Conservation (phyloP, 2,888 invertebrate species). For the Melitaea athalia region DNA sequence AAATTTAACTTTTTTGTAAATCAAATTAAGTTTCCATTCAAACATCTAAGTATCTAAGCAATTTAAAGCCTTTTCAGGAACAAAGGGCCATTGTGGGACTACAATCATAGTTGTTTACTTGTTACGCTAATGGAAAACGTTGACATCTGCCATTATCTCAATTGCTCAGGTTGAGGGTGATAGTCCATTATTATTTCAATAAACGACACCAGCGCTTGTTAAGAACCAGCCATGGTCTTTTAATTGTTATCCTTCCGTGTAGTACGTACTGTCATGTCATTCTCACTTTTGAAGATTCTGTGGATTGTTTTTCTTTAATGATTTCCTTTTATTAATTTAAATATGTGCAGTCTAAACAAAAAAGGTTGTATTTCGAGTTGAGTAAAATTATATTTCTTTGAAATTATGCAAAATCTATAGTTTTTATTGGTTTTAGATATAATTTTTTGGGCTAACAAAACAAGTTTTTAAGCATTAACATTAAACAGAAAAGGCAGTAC, state of each 20-base stretch:
- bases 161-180: slow-evolving; percentile 40
- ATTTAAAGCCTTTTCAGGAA: slow-evolving; percentile 26
- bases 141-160: slow-evolving; percentile 51
- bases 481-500: not conserved
- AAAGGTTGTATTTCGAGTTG: no score
- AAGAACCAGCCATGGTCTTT: slow-evolving; percentile 24
- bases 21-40: not conserved
- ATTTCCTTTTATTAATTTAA: not conserved
- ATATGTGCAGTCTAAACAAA: not conserved
- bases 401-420: no score
- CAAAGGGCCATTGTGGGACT: slow-evolving; percentile 32
- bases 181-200: slow-evolving; percentile 48
- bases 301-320: not conserved
- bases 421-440: no score
- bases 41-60: slow-evolving; percentile 18
- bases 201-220: slow-evolving; percentile 34
- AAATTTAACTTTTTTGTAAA: not conserved
- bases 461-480: not conserved
- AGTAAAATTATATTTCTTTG: no score
- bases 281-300: slow-evolving; percentile 21
- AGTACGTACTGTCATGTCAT: slow-evolving; percentile 10
- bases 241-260: slow-evolving; percentile 32
- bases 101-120: slow-evolving; percentile 44
- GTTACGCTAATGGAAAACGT: slow-evolving; percentile 52
- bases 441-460: not conserved